Evolutionary conservation across 2,888 invertebrate species (phyloP).

Genomic region (Drosophila histrio): DNA sequence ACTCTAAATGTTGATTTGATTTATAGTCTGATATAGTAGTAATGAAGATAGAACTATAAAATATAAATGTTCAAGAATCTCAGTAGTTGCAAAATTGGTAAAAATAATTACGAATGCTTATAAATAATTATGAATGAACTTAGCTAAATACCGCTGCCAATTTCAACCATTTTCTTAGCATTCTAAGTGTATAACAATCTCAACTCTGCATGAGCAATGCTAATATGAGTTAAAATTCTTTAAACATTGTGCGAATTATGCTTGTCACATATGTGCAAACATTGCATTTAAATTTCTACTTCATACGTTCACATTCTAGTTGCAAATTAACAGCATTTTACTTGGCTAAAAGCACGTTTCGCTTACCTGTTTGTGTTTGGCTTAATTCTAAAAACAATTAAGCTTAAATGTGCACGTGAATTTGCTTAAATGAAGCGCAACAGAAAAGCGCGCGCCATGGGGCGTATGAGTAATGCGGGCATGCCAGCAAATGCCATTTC

Average conservation of each 20-base stretch:
- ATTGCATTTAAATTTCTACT: conserved; percentile 12
- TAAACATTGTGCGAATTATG: background rate
- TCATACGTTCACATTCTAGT: conserved; percentile 9
- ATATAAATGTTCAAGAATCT: too few species aligned
- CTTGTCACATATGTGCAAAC: conserved; percentile 7
- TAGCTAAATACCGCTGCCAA: background rate
- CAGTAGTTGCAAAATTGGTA: too few species aligned
- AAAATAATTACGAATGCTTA: too few species aligned
- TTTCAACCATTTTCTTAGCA: background rate
- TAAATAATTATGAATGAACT: too few species aligned
- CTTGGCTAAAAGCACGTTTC: conserved; percentile 34
- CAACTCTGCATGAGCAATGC: background rate
- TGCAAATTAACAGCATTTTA: conserved; percentile 46
- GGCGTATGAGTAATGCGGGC: conserved; percentile 69
- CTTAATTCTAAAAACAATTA: conserved; percentile 62
- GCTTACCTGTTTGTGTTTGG: conserved; percentile 46
- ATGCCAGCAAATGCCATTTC: conserved; percentile 32
- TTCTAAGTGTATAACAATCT: background rate
- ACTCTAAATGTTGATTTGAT: too few species aligned
- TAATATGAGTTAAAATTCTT: background rate
- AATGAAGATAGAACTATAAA: too few species aligned
- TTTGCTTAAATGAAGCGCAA: conserved; percentile 60
- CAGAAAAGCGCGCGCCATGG: conserved; percentile 30
- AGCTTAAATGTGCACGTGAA: conserved; percentile 70
- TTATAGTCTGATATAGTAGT: too few species aligned